Base-by-base conservation (phyloP, 2,113 vertebrate species). In the Pterophyllum scalare region DNA sequence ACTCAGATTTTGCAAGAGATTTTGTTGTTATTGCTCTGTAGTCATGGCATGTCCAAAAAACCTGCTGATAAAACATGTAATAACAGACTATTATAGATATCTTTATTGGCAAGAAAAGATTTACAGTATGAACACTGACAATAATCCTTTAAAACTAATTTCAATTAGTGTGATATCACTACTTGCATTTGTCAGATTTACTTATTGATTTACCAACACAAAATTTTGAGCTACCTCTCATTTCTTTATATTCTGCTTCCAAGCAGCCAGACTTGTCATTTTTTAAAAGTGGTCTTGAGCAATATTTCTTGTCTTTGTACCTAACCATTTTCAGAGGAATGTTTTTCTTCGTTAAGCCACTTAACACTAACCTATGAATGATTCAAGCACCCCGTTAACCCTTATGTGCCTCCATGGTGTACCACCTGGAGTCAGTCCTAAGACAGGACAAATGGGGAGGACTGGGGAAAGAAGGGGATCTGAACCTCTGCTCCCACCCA, bases 41-140 rank as follows among this genome's bases (percentile, higher is more conserved):
- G 74, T 38, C 61, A 54, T 1, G n/a, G 56, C 60, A 52, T 61
- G 38, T 57, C 82, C 57, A 86, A 88, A 89, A 92, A 94, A 83
- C 11, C 31, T 22, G 31, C 10, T 3, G 6, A 28, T 40, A 20
- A 79, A 24, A 33, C 58, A 60, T 33, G 1, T 9, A 33, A 28
- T n/a, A 8, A 28, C 13, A 17, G 20, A 77, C 20, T 13, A 60
- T 3, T 12, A 2, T 14, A 17, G 46, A 22, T 57, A 3, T 40
- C 43, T 43, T 3, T 4, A 35, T 79, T n/a, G 33, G 46, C 7
- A 33, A 59, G 12, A 40, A 6, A 40, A 7, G 38, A 40, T 40
- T 40, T 40, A 40, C 3, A 40, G 11, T 40, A 40, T 40, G 38
- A 40, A 38, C 35, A 38, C 35, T 43, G 38, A 26, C 38, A 26